Base-by-base conservation (phyloP, 2,888 invertebrate species). In the Prenolepis imparis region DNA sequence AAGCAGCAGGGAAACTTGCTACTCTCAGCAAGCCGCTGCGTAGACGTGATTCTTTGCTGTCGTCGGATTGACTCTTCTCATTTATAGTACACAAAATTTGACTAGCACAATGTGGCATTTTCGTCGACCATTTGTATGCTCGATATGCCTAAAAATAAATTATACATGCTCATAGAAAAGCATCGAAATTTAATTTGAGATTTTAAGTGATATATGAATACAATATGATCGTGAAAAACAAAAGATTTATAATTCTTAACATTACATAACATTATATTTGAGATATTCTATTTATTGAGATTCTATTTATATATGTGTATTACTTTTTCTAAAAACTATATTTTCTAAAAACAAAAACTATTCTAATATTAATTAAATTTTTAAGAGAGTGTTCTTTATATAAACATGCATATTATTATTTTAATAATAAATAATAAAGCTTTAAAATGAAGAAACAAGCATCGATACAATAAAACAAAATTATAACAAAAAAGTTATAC, bases 21-120 rank as follows among this genome's bases (percentile, higher is more conserved):
- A 97, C 94, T 95, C 97, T 97, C 15, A 97, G 97, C 57, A 98
- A 95, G 59, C 96, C 96, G 18, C 96, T 96, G 92, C 97, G 97
- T 90, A 98, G 96, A 4, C 88, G 85, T 9, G 92, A 95, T 48
- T 94, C 91, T 2, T 95, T 95, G 70, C 18, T 12, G 59, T 96
- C 95, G 32, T 96, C 95, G 64, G 96, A 96, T 52, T 96, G 96
- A 72, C 96, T 96, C 66, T 96, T 96, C 89, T 96, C 96, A 92
- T 98, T 98, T 8, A 98, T 96, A 57, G 97, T 95, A 92, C 98
- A 98, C 94, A 98, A 96, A 55, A 98, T 96, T 91, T 98, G 98
- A 91, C 96, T 96, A 91, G 97, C 97, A 93, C 98, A 98, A 74
- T 96, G 96, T 0, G 97, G 97, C 41, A 96, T 95, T 90, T 96